Evolutionary conservation across 2,888 invertebrate genomes (phyloP), one percentile per base, ranked within the genome.

Genomic region (Argyresthia goedartella): DNA sequence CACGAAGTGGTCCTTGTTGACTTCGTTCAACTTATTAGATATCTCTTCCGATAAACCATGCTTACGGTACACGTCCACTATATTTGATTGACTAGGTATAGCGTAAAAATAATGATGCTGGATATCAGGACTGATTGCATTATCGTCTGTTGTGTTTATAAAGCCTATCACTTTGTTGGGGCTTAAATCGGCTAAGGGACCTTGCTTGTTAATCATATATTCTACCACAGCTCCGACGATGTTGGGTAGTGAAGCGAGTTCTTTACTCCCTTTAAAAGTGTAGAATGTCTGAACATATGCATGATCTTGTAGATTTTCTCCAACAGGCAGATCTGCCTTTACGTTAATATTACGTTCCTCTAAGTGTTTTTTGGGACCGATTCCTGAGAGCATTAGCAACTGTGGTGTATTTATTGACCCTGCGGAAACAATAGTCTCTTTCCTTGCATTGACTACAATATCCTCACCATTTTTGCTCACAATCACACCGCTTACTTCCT

Each of bases 361-460:
- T 1, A 78, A 63, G 52, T 77, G 73, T 8, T 67, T 61, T 11
- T 56, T 60, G 2, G 75, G 81, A 9, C 80, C 80, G 9, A 89
- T 71, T 1, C 90, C 90, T 10, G 89, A 89, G 44, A 90, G 63
- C 85, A 89, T 81, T n/a, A 90, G 69, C 10, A 91, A 63, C 59
- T 90, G 89, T 0, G 90, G 88, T 14, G 88, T 80, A 65, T 90
- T 90, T 59, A 91, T 85, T 7, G 90, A 80, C 3, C 90, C 90
- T 7, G 86, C 89, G 25, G 87, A 78, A 14, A 90, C 61, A 54
- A 90, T 88, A 1, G 90, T 76, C 56, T 87, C 88, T 56, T 80
- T 85, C 42, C 75, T 69, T 11, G 88, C 88, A 33, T 60, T 58
- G 8, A 71, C 70, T 1, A 55, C 54, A 15, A 25, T 43, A 34